Evolutionary conservation across 2,797 vertebrate genomes (phyloP).

Genomic region (Vespertilio murinus): DNA sequence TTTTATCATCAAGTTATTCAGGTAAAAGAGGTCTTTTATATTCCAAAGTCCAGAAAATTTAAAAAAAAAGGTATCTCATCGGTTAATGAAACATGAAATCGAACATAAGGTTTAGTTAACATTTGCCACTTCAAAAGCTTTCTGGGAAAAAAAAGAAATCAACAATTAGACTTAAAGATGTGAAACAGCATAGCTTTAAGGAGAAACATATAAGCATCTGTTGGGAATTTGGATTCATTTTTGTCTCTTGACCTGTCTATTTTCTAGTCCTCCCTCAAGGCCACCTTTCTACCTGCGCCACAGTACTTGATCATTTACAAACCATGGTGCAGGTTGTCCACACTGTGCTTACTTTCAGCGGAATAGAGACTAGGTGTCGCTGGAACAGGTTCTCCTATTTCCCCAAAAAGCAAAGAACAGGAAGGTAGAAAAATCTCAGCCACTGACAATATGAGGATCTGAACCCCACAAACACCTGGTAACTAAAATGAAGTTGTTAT

Average conservation of each 20-base stretch:
- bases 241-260: neutral
- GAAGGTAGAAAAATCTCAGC: neutral
- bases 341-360: rapidly evolving
- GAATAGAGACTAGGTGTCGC: neutral
- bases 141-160: conserved; percentile 16
- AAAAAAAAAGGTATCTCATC: neutral
- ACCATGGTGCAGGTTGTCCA: rapidly evolving
- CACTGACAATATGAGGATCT: rapidly evolving
- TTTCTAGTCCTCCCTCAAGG: neutral
- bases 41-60: conserved; percentile 11
- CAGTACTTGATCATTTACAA: neutral
- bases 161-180: conserved; percentile 56
- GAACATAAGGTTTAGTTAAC: neutral
- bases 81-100: conserved; percentile 11
- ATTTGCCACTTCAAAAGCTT: conserved; percentile 46
- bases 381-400: neutral
- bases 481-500: neutral
- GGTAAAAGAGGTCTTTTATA: conserved; percentile 11
- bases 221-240: neutral
- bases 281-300: rapidly evolving
- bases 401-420: neutral
- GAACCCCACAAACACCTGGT: rapidly evolving
- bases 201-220: neutral
- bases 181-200: conserved; percentile 38
- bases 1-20: neutral